Base-by-base conservation (phyloP, 1,140 invertebrate genomes). In the Papilio machaon region DNA sequence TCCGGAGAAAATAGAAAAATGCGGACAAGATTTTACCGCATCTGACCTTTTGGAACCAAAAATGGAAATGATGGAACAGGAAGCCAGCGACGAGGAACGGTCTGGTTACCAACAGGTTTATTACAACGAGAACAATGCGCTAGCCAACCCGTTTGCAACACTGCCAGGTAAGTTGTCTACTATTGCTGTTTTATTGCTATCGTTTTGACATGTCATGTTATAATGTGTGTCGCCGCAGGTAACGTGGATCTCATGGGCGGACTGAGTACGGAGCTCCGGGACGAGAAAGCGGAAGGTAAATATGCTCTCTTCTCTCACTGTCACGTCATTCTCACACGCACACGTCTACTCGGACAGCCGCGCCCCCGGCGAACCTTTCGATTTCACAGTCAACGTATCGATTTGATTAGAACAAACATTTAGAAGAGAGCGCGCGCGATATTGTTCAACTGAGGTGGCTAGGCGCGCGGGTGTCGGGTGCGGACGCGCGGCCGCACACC, bases 331-430 rank as follows among this genome's bases (percentile, higher is more conserved):
- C 84, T 89, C 87, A 91, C 93, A 94, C 88, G 92, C 91, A 93
- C 93, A 92, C 87, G 92, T 94, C 91, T 91, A 92, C 88, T 93
- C 93, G 92, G 90, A 93, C 93, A 93, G 91, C 93, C 93, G 93
- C 93, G 93, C 93, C 93, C 93, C 92, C 93, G 93, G 93, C 92
- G 90, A 92, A 90, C 92, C 90, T 91, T 84, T 87, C 86, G 82
- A 84, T 82, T 81, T 81, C 83, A 84, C 82, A 83, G 84, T 54
- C 73, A 84, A 86, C 81, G 54, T 82, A 82, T 85, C 84, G 85
- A 58, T 64, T 70, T n/a, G 77, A 67, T 46, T 79, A 38, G n/a
- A 64, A 52, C 13, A 77, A 77, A 38, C 35, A 87, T 84, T 81
- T 85, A 86, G 85, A 89, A 90, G 91, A 92, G 91, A 91, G 91